These are phyloP conservation scores for Cottoperca gobio DNA, from an alignment of 2,797 vertebrate species.

Conservation along the genomic window DNA sequence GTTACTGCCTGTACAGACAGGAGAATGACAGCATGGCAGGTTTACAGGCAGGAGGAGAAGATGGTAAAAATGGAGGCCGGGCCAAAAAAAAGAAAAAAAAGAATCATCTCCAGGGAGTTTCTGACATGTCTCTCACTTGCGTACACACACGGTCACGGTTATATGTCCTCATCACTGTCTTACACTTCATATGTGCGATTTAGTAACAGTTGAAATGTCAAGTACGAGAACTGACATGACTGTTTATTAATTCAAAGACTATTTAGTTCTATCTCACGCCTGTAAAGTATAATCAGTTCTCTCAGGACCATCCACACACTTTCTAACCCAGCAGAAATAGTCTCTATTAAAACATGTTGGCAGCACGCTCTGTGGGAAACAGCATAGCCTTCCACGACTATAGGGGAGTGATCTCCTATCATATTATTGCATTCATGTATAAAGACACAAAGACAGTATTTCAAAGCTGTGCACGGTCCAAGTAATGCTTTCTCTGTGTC, in stretches of 20 bases:
- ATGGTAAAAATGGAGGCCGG: slow-evolving; percentile 66
- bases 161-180: slow-evolving; percentile 26
- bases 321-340: too few species aligned
- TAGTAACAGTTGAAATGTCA: not conserved
- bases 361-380: not conserved
- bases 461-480: not conserved
- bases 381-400: too few species aligned
- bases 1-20: slow-evolving; percentile 66
- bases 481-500: too few species aligned
- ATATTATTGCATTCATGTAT: not conserved
- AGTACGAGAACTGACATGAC: not conserved
- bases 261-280: too few species aligned
- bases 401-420: too few species aligned
- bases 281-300: not conserved
- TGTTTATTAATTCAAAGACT: not conserved
- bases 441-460: not conserved
- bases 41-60: slow-evolving; percentile 70
- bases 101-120: slow-evolving; percentile 45
- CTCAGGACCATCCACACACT: too few species aligned
- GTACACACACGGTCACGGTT: slow-evolving; percentile 1
- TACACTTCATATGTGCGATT: slow-evolving; percentile 14
- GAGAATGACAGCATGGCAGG: slow-evolving; percentile 76
- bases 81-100: slow-evolving; percentile 51
- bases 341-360: not conserved
- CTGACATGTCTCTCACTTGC: slow-evolving; percentile 19